Conservation (phyloP, 2,888 invertebrate species). For the Tipula lateralis region DNA sequence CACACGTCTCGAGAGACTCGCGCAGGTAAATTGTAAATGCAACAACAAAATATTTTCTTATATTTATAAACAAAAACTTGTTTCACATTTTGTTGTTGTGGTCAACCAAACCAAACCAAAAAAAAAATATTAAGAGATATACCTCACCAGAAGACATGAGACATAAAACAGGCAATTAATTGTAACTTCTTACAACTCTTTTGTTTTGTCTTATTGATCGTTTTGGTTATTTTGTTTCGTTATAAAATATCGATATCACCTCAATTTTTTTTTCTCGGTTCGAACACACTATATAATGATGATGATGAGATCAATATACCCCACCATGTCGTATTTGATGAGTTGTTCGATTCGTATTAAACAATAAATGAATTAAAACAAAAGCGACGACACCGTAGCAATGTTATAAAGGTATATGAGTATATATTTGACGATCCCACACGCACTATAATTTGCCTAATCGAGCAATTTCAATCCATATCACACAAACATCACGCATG, state of each 20-base stretch:
- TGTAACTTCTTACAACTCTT: slow-evolving; percentile 11
- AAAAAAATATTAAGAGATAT: not conserved
- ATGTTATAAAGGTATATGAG: not conserved
- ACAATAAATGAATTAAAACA: not conserved
- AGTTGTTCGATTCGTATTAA: not conserved
- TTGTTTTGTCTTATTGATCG: not conserved
- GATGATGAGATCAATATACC: slow-evolving; percentile 19
- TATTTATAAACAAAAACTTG: not conserved
- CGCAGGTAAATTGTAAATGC: slow-evolving; percentile 4
- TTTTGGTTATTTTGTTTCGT: not conserved
- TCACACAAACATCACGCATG: not conserved
- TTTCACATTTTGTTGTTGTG: not conserved
- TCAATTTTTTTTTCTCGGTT: not conserved
- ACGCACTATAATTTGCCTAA: slow-evolving; percentile 19
- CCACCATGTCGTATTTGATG: not conserved
- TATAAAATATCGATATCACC: slow-evolving; percentile 14
- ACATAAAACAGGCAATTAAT: slow-evolving; percentile 24
- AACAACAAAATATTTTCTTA: not conserved
- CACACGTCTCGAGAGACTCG: not conserved
- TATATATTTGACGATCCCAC: not conserved
- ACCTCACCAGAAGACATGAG: slow-evolving; percentile 6
- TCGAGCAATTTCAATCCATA: slow-evolving; percentile 6
- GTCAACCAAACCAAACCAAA: not conserved
- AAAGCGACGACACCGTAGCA: not conserved
- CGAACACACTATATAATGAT: not conserved